These are phyloP conservation scores for Chaetodon trifasciatus DNA, from an alignment of 2,797 vertebrate genomes.

Conservation along the genomic window DNA sequence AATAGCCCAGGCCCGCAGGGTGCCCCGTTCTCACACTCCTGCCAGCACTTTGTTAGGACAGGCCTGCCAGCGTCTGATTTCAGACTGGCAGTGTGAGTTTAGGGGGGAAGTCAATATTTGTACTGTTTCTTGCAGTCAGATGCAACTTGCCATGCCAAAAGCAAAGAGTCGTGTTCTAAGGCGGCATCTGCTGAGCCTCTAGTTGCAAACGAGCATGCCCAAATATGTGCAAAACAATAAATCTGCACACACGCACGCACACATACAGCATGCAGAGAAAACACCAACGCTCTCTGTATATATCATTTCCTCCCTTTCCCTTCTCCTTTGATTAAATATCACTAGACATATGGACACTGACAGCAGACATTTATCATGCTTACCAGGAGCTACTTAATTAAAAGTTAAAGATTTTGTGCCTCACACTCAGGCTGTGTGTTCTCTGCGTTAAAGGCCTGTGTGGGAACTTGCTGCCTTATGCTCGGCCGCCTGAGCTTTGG, in stretches of 20 bases:
- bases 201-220: constrained; percentile 32
- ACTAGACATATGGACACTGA: constrained; percentile 22
- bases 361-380: constrained; percentile 43
- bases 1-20: constrained; percentile 67
- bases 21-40: constrained; percentile 61
- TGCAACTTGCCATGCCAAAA: constrained; percentile 69
- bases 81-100: constrained; percentile 63
- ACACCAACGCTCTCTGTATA: constrained; percentile 3
- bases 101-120: constrained; percentile 87
- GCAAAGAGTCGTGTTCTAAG: constrained; percentile 62
- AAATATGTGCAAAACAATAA: constrained; percentile 43
- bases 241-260: constrained; percentile 11
- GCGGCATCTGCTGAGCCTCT: constrained; percentile 31
- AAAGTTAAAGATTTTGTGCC: constrained; percentile 52
- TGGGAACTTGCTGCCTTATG: constrained; percentile 19
- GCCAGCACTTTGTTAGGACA: constrained; percentile 66
- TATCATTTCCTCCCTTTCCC: background rate
- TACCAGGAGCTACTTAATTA: constrained; percentile 52
- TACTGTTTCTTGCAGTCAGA: constrained; percentile 74
- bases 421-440: constrained; percentile 33
- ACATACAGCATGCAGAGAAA: background rate
- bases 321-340: constrained; percentile 41
- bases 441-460: constrained; percentile 34
- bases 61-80: constrained; percentile 69
- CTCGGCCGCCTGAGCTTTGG: constrained; percentile 30